Evolutionary conservation across 2,888 invertebrate species (phyloP).

Genomic region (Apoda limacodes): DNA sequence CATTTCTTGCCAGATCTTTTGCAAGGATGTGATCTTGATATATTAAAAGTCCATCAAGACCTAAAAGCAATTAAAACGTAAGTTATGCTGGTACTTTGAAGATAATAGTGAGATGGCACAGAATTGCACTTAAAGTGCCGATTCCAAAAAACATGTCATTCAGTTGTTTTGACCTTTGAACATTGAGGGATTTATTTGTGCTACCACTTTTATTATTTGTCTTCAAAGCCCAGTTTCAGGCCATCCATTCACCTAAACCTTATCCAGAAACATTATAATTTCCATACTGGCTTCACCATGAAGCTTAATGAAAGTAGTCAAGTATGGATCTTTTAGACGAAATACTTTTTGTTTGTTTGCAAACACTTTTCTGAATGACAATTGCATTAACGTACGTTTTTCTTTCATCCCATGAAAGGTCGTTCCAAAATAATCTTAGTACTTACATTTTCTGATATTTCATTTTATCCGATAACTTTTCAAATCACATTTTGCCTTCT

Average conservation of each 20-base stretch:
- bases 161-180: neutral
- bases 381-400: neutral
- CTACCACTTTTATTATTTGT: neutral
- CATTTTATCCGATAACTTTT: neutral
- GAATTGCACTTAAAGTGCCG: neutral
- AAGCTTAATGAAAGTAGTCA: neutral
- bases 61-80: neutral
- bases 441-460: neutral
- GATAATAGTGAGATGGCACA: neutral
- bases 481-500: neutral
- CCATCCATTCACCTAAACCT: neutral
- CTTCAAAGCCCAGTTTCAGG: neutral
- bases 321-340: neutral
- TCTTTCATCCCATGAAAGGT: neutral
- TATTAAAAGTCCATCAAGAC: too few species aligned
- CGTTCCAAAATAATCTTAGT: neutral
- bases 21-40: too few species aligned
- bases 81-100: neutral
- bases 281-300: neutral
- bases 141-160: neutral
- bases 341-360: neutral
- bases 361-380: neutral
- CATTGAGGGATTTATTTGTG: neutral
- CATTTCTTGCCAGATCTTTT: too few species aligned
- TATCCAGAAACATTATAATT: neutral